Evolutionary conservation across 2,113 vertebrate species (phyloP), one percentile per base, ranked within the genome.

Genomic region (Nasalis larvatus): DNA sequence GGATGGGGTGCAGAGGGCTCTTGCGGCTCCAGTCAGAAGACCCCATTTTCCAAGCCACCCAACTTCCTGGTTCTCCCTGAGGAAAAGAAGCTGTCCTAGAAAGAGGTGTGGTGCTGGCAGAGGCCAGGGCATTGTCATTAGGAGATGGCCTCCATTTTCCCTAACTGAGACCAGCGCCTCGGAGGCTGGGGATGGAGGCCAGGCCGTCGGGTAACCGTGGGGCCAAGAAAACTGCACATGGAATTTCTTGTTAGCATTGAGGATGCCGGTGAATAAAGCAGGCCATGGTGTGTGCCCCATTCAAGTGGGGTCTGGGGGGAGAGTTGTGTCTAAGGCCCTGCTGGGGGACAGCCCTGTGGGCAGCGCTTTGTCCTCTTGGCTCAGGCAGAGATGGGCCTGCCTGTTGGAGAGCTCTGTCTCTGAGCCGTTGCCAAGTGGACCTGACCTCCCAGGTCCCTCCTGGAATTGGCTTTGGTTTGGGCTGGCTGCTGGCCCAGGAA

Each of bases 141-240:
- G 58, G 74, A 66, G 74, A 87, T 56, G 18, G 23, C 86, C 69
- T 52, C 23, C 49, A 9, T 69, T 80, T 37, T 82, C 69, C 80
- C 40, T n/a, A 74, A 83, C 63, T n/a, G 17, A 35, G 20, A 6
- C 54, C 40, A 86, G 78, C 63, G 54, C 35, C 95, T 96, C 86
- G 30, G 60, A 49, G 81, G 88, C 60, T 32, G 77, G 54, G 92
- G 83, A 78, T 87, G 71, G 69, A 66, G 82, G 76, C 52, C 63
- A 84, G 92, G 94, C 77, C 54, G 8, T 71, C 10, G 45, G 49
- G 80, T 45, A 30, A 40, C 60, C 1, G 8, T 0, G 2, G 45
- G 93, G 88, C 93, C 82, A 20, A 89, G 95, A 73, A 96, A 45
- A 86, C 54, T 47, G 80, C 85, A 54, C 35, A 82, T 4, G 40